These are phyloP conservation scores for Cryptoblepharus egeriae DNA, from an alignment of 2,797 vertebrate species.

Conservation along the genomic window DNA sequence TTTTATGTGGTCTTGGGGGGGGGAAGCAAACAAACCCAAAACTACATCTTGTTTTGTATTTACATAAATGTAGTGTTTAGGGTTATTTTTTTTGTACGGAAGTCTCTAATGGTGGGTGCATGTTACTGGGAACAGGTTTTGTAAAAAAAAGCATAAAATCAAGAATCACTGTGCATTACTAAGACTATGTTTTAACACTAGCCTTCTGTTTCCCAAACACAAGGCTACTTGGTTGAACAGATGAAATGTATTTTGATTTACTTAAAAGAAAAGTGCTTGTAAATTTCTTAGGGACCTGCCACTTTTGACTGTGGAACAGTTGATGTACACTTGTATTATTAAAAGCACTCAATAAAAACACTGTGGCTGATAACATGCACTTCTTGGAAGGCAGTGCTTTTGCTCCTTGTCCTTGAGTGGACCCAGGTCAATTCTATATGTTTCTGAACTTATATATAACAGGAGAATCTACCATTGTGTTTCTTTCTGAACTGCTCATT, in stretches of 20 bases:
- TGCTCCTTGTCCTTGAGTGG: slow-evolving; percentile 40
- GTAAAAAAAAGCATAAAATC: slow-evolving; percentile 84
- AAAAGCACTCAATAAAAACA: slow-evolving; percentile 98
- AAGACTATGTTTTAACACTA: slow-evolving; percentile 85
- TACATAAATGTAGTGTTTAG: slow-evolving; percentile 84
- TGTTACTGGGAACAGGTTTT: slow-evolving; percentile 91
- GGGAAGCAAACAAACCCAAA: slow-evolving; percentile 84
- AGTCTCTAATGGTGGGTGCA: slow-evolving; percentile 92
- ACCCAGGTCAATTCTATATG: background rate
- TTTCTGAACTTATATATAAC: slow-evolving; percentile 10
- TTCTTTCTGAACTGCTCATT: slow-evolving; percentile 44
- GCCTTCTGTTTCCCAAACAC: slow-evolving; percentile 79
- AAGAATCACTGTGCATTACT: slow-evolving; percentile 88
- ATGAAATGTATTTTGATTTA: slow-evolving; percentile 93
- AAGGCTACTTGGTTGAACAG: slow-evolving; percentile 91
- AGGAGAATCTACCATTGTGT: slow-evolving; percentile 44
- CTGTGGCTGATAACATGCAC: slow-evolving; percentile 78
- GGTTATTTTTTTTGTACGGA: slow-evolving; percentile 86
- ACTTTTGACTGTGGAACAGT: slow-evolving; percentile 94
- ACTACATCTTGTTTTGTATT: slow-evolving; percentile 87
- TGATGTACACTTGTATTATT: slow-evolving; percentile 99
- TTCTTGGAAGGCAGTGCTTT: slow-evolving; percentile 56
- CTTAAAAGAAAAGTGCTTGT: slow-evolving; percentile 87
- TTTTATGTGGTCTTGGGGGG: slow-evolving; percentile 83
- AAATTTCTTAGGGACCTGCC: slow-evolving; percentile 96